Base-by-base conservation (phyloP, 2,888 invertebrate species). In the Scaeva pyrastri region DNA sequence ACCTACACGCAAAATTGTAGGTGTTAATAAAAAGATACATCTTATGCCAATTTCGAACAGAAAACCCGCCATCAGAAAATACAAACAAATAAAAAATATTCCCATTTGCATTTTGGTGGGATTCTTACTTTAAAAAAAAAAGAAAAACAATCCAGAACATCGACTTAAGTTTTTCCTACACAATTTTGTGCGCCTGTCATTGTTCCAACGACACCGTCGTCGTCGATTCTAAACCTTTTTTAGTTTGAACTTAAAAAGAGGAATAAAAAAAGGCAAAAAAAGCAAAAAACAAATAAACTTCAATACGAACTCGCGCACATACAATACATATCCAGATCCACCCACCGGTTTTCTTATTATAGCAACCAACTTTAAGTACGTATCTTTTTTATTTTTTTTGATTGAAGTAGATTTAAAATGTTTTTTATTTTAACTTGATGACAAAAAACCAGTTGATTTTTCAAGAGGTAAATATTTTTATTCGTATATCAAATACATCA, bases 291-390 rank as follows among this genome's bases (percentile, higher is more conserved):
- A n/a, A n/a, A 19, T 39, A 50, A 36, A 84, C 62, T 72, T 71
- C 72, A 11, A 76, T 71, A 58, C 48, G 64, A 43, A 39, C 45
- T 55, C 60, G 21, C 77, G 68, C 31, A 74, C 5, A 31, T 31
- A 26, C 3, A n/a, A n/a, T n/a, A n/a, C 23, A 52, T 62, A 84
- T 76, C 75, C 60, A 78, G 68, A 84, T 76, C 75, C 72, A 76
- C 80, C 84, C 84, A 85, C 84, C 66, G 80, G 79, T 84, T 81
- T 79, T 79, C 74, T 78, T 66, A 78, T 39, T 78, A 73, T 78
- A 78, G 77, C 78, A 60, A 60, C 50, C 45, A 62, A 68, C 68
- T 62, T 10, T 52, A 36, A 60, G 45, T 60, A 41, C 55, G n/a
- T 36, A 16, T 19, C 19, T 14, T 14, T n/a, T 16, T 7, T n/a